Evolutionary conservation across 2,888 invertebrate species (phyloP).

Genomic region (Eilema caniola): DNA sequence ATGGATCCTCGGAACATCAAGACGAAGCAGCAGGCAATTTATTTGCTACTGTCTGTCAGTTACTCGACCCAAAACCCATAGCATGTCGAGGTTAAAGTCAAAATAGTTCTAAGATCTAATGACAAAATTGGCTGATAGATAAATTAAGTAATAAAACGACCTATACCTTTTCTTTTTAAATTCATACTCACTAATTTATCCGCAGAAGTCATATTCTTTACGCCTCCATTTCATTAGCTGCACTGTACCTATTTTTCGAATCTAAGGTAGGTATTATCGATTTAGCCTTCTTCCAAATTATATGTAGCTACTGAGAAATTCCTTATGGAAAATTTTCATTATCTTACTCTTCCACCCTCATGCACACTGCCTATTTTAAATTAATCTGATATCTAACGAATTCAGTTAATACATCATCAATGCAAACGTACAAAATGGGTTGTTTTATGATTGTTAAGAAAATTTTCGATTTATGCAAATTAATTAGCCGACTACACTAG

Average conservation of each 20-base stretch:
- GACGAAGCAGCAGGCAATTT: slow-evolving; percentile 49
- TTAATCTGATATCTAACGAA: too few relatives aligned
- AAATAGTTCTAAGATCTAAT: background rate
- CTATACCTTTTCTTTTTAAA: background rate
- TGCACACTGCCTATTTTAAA: background rate
- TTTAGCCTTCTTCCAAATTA: too few relatives aligned
- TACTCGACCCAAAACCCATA: slow-evolving; percentile 47
- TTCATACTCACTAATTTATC: background rate
- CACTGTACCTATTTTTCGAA: too few relatives aligned
- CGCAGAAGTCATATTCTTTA: too few relatives aligned
- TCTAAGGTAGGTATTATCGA: too few relatives aligned
- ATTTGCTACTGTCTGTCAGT: slow-evolving; percentile 51
- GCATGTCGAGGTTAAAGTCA: slow-evolving; percentile 29
- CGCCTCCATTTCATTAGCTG: too few relatives aligned
- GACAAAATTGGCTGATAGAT: background rate
- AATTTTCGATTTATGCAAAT: too few relatives aligned
- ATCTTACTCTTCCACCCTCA: background rate
- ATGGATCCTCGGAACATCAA: slow-evolving; percentile 49
- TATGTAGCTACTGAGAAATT: too few relatives aligned
- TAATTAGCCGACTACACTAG: too few relatives aligned
- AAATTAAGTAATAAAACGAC: background rate
- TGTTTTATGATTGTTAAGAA: too few relatives aligned
- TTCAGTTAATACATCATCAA: too few relatives aligned
- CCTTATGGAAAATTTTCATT: background rate
- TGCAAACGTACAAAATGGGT: too few relatives aligned